Conservation (phyloP, 2,888 invertebrate species). For the Eledona agricola region DNA sequence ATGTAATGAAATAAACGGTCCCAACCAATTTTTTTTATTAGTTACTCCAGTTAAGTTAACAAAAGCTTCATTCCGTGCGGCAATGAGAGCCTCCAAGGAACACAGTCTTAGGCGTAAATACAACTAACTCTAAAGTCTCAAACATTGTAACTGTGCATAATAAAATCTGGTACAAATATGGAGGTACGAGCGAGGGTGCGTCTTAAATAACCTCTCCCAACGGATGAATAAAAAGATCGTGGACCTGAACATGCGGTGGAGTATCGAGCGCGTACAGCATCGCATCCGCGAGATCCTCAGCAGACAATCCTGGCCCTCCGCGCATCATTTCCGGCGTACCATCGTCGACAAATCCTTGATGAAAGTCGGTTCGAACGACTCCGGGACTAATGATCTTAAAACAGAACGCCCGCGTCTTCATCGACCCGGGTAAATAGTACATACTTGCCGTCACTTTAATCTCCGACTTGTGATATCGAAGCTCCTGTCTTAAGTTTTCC, state of each 20-base stretch:
- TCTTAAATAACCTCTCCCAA: no score
- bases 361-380: constrained; percentile 1
- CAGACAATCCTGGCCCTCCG: constrained; percentile 32
- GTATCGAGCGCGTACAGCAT: constrained; percentile 45
- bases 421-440: background rate
- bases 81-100: no score
- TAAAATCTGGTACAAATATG: no score
- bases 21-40: background rate
- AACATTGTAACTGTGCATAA: no score
- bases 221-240: no score
- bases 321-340: constrained; percentile 6
- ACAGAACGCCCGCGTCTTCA: no score
- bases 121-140: no score
- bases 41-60: background rate
- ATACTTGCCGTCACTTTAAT: constrained; percentile 48
- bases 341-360: no score
- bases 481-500: constrained; percentile 45
- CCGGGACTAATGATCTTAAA: constrained; percentile 23
- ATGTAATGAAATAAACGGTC: background rate
- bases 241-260: constrained; percentile 45
- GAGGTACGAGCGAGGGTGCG: no score
- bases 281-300: constrained; percentile 46
- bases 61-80: background rate
- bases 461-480: constrained; percentile 33
- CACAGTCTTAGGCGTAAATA: no score